phyloP scores from a whole-genome alignment of 2,797 vertebrate species.

The Tolypeutes matacus region DNA sequence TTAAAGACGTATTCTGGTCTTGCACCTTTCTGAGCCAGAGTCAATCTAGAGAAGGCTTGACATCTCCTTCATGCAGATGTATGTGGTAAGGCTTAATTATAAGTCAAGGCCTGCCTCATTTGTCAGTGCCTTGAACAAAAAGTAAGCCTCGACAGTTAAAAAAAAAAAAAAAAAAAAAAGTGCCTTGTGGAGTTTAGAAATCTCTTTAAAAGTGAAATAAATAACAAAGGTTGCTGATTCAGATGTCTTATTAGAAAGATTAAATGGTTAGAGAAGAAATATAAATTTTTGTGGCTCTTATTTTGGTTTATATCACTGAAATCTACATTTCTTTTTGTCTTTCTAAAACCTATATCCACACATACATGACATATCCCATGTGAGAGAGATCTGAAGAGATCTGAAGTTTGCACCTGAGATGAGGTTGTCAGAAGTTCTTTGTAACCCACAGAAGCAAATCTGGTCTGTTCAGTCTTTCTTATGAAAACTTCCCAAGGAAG shows the following conservation, averaged over 20 bases:
- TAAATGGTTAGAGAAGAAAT: background rate
- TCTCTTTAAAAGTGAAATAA: background rate
- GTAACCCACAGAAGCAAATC: constrained; percentile 55
- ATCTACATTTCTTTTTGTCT: background rate
- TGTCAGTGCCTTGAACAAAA: constrained; percentile 11
- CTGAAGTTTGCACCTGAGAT: background rate
- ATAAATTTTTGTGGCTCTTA: background rate
- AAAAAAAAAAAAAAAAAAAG: background rate
- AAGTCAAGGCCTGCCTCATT: background rate
- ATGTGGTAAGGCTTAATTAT: background rate
- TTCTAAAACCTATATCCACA: background rate
- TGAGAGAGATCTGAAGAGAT: background rate
- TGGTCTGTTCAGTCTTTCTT: constrained; percentile 78
- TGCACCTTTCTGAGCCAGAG: background rate
- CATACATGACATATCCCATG: background rate
- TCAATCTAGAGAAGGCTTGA: background rate
- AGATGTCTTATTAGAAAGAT: background rate
- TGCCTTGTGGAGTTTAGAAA: background rate
- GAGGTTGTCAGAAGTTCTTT: background rate
- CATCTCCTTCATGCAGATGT: background rate
- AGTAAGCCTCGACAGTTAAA: background rate
- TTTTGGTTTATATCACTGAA: background rate
- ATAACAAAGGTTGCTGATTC: background rate
- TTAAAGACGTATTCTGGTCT: background rate
- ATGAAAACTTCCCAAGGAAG: constrained; percentile 82